Evolutionary conservation across 1,140 invertebrate genomes (phyloP), one percentile per base, ranked within the genome.

Genomic region (Nixonia krombeini): DNA sequence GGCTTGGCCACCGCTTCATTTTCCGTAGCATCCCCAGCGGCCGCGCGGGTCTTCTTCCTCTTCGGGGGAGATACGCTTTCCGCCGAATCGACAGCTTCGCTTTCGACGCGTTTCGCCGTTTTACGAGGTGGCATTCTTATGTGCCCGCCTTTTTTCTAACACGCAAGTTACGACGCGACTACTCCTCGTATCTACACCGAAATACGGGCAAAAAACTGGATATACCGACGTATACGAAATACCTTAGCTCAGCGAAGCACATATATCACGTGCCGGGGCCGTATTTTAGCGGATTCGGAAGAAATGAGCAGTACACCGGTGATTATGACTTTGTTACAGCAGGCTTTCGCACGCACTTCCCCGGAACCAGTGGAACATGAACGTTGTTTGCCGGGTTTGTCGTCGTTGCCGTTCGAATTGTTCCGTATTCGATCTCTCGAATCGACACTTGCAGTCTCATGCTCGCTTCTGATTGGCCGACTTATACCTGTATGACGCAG

Each of bases 141-240:
- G 37, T 21, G 37, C 37, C 37, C 37, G 37, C 37, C 37, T 40
- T 40, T 40, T 40, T 40, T 40, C n/a, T 10, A 33, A 13, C 31
- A 21, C 21, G 21, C 21, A 6, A 21, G 6, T 6, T 21, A 6
- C 21, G 21, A 21, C 6, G 21, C 21, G 21, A 21, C 21, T 21
- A 6, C 21, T 21, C 21, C 2, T 21, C 6, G 21, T n/a, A n/a
- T n/a, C n/a, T 6, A 21, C 21, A 6, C 21, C 21, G 21, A 21
- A 3, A 3, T 6, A 21, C 21, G 6, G 21, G 2, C 2, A 3
- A 3, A 3, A 3, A 2, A 21, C 21, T 6, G 21, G 21, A 3
- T 21, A 3, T 21, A 3, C 6, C 21, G 21, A 6, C 6, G 21
- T 6, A 3, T 21, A 3, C 2, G 21, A 21, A 21, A 21, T 21